Conservation (phyloP, 2,113 vertebrate genomes). For the Eurystomus gularis region DNA sequence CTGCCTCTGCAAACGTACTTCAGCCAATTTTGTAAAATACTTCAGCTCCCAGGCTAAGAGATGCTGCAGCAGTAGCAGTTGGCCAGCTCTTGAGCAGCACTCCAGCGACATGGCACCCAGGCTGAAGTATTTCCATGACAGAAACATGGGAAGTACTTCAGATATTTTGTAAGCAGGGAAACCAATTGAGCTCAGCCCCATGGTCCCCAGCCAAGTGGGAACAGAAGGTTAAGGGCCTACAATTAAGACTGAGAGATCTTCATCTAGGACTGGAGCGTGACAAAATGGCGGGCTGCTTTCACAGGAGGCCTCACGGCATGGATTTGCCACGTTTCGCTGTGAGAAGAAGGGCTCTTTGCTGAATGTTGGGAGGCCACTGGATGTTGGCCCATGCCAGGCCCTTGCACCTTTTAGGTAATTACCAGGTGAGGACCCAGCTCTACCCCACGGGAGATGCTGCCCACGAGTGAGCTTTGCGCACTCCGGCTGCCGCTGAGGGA, state of each 20-base stretch:
- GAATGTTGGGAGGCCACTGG: rapidly evolving
- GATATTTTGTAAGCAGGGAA: background rate
- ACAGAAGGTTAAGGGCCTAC: background rate
- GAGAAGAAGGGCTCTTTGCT: no score
- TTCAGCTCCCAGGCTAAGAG: background rate
- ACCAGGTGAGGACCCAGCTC: background rate
- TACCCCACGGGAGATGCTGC: rapidly evolving
- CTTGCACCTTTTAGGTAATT: background rate
- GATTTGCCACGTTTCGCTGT: rapidly evolving
- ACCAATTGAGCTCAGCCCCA: background rate
- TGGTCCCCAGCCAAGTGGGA: background rate
- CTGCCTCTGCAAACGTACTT: background rate
- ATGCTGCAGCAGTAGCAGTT: background rate
- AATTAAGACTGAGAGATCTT: background rate
- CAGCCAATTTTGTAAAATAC: background rate
- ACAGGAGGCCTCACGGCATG: background rate
- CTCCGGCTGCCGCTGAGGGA: background rate
- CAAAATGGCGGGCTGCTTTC: background rate
- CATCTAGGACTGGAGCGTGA: rapidly evolving
- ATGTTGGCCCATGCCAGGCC: rapidly evolving
- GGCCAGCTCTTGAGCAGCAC: background rate
- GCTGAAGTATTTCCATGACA: background rate
- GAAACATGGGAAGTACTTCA: background rate
- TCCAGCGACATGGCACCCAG: background rate
- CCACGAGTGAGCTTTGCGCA: rapidly evolving